These are phyloP conservation scores for Chionodraco myersi DNA, from an alignment of 2,113 vertebrate genomes.

Conservation along the genomic window DNA sequence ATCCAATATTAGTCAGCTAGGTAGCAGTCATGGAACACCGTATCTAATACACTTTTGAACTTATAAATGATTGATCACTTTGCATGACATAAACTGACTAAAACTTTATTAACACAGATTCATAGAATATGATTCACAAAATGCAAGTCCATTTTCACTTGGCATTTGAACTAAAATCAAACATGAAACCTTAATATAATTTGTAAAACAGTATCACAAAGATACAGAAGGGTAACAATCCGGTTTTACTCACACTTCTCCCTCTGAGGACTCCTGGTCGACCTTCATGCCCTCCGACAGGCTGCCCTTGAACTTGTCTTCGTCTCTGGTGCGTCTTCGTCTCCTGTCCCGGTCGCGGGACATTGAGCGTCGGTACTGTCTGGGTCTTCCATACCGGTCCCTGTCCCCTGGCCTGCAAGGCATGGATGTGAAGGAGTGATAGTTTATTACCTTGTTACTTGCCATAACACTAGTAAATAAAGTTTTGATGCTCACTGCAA, in stretches of 20 bases:
- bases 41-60: too few relatives aligned
- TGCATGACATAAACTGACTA: too few relatives aligned
- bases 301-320: conserved; percentile 99
- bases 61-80: too few relatives aligned
- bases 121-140: too few relatives aligned
- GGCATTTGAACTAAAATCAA: too few relatives aligned
- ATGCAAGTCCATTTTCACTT: too few relatives aligned
- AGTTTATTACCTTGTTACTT: background rate
- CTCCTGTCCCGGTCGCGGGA: conserved; percentile 87
- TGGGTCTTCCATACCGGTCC: conserved; percentile 86
- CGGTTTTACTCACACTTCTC: conserved; percentile 89
- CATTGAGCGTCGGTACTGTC: conserved; percentile 89
- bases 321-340: conserved; percentile 91
- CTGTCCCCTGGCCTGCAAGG: conserved; percentile 80
- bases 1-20: too few relatives aligned
- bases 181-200: too few relatives aligned
- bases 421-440: background rate
- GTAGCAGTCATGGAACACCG: too few relatives aligned
- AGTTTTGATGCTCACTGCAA: too few relatives aligned
- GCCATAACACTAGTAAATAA: background rate
- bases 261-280: conserved; percentile 94
- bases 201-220: background rate
- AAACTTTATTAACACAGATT: too few relatives aligned
- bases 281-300: conserved; percentile 98
- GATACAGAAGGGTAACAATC: background rate